Evolutionary conservation across 2,888 invertebrate species (phyloP), one percentile per base, ranked within the genome.

Genomic region (Parnassius smintheus): DNA sequence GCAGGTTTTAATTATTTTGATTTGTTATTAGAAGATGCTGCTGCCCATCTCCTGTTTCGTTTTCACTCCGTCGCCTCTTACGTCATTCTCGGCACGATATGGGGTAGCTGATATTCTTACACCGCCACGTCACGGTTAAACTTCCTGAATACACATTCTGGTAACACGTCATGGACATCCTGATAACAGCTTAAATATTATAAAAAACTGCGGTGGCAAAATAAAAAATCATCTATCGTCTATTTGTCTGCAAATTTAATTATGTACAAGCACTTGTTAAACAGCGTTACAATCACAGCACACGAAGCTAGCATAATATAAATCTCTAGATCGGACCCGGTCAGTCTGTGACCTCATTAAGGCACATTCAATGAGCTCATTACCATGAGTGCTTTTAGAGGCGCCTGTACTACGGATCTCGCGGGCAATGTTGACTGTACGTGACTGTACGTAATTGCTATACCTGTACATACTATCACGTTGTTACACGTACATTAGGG

Each of bases 331-430:
- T 58, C 60, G 61, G 55, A 58, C 63, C 69, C 65, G 65, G 54
- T 64, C 65, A 68, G 68, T 70, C 71, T 68, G 70, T 72, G 76
- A 74, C 73, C 75, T 81, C 83, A 84, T 83, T 83, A 83, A 76
- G 72, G 67, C 60, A 71, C 75, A 79, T 77, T 76, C 75, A 78
- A 76, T 74, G 75, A 73, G 70, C 80, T 83, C 82, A 81, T 83
- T 81, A 81, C 76, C 73, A 69, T 72, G 79, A 80, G 80, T 76
- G 80, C 75, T 74, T 71, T 68, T 72, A 72, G 68, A 66, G 68
- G 68, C 63, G 45, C 18, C 45, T 56, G 61, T 48, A 63, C 56
- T 46, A 41, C 45, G 59, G 46, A 58, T 58, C 44, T 45, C 56
- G 35, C 55, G 51, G 46, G 42, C 50, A 51, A 18, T 63, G 51